Base-by-base conservation (phyloP, 2,888 invertebrate genomes). In the Lepeophtheirus nordmannii region DNA sequence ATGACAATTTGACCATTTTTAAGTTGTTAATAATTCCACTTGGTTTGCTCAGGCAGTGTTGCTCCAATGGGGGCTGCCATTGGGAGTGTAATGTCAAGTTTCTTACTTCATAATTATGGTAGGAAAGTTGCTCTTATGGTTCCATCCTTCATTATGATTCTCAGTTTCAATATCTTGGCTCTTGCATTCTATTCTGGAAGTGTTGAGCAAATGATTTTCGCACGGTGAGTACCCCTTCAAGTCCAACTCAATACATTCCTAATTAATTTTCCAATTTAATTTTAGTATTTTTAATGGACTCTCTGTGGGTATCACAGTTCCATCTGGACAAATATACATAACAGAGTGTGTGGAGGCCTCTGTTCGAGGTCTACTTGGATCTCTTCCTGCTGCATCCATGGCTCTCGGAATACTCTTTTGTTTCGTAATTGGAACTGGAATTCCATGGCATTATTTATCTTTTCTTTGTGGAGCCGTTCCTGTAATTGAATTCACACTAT, bases 261-360 rank as follows among this genome's bases (percentile, higher is more conserved):
- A n/a, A n/a, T n/a, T n/a, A n/a, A n/a, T n/a, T n/a, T n/a, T n/a
- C n/a, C n/a, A n/a, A n/a, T n/a, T n/a, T n/a, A n/a, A n/a, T n/a
- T 30, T 5, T 30, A 30, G 30, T 7, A 30, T 30, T 30, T 30
- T 30, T 7, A 30, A 30, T 30, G 30, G 30, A 30, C 30, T 30
- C 1, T 58, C 67, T 37, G 65, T 62, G 39, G 70, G 68, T 1
- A 65, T 69, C 23, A 66, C 67, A 14, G 68, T 69, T 12, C 68
- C 68, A 12, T 65, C 68, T n/a, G 64, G 67, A 9, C 68, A 68
- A 30, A 68, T 68, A 38, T 68, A 68, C 64, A 67, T 68, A 68
- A 67, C 20, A 12, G 70, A 70, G 60, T 65, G 68, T 17, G 41
- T 69, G 3, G 58, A 60, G 10, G 63, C 69, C 0, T 38, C 58